Base-by-base conservation (phyloP, 2,113 vertebrate genomes). In the Plecotus auritus region DNA sequence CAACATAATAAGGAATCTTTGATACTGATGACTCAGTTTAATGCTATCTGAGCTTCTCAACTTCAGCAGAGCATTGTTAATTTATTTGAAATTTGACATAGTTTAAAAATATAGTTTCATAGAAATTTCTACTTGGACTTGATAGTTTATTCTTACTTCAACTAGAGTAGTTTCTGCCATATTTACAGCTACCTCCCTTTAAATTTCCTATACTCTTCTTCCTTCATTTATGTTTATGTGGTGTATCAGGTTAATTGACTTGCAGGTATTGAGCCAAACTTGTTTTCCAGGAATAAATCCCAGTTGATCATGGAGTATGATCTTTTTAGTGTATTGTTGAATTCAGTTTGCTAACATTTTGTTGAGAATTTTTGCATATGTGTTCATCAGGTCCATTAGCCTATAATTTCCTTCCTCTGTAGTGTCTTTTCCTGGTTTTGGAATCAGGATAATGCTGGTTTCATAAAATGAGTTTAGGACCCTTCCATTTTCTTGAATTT, bases 71-170 rank as follows among this genome's bases (percentile, higher is more conserved):
- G n/a, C 69, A 70, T 61, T 66, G 6, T 76, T 83, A 56, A 90
- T 93, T 67, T 89, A 67, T 77, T 73, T 94, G 51, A 40, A 90
- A 85, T 84, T 82, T 64, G 22, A 47, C 76, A 66, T 54, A 89
- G 13, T 77, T 92, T 56, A 86, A 78, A 88, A 78, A 49, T 76
- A 40, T n/a, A 56, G 22, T 81, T 91, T 70, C 54, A 81, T 40
- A 47, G 56, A 85, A 82, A 49, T 92, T 89, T 86, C 16, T 89
- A 32, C 16, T 37, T 89, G 59, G 16, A 85, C 81, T 49, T 81
- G 54, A 91, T 86, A 87, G 30, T 64, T 90, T 56, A 7, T 72
- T 84, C 49, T 87, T 76, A 66, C 10, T 76, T 76, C 18, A 82
- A 70, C 26, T 35, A 59, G 12, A 72, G 76, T 67, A 4, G 64